Percentiles rank a stretch among this genome's conserved stretches.
These are phyloP conservation scores for Myanophis thanlyinensis DNA, from an alignment of 2,113 vertebrate species.

Conservation along the genomic window DNA sequence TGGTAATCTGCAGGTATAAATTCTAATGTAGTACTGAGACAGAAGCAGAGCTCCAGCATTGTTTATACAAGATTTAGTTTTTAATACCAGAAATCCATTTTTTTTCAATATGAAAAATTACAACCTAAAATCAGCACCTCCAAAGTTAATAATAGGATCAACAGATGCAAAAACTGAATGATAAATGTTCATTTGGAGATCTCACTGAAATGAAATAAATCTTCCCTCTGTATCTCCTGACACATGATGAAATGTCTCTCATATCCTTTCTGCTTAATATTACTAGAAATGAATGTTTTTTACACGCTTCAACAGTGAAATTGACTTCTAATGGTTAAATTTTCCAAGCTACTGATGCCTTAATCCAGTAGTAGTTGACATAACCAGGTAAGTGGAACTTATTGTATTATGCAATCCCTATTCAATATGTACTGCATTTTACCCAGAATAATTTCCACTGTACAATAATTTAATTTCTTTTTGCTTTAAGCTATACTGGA, in stretches of 20 bases:
- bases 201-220: background rate
- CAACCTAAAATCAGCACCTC: background rate
- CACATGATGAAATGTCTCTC: background rate
- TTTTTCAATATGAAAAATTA: background rate
- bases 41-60: background rate
- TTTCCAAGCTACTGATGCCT: constrained; percentile 3
- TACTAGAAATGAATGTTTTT: constrained; percentile 17
- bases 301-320: background rate
- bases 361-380: background rate
- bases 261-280: background rate
- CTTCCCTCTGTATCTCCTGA: background rate
- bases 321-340: constrained; percentile 15
- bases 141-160: background rate
- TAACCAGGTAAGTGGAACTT: constrained; percentile 4
- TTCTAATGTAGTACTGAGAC: background rate
- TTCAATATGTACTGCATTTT: constrained; percentile 3
- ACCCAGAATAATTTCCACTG: background rate
- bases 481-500: constrained; percentile 7
- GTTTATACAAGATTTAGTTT: background rate
- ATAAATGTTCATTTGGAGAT: background rate
- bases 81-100: background rate
- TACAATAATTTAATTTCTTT: constrained; percentile 20
- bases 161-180: background rate
- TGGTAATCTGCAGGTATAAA: background rate
- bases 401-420: constrained; percentile 6